phyloP scores from a whole-genome alignment of 2,888 invertebrate genomes.

The Branchellion lobata region DNA sequence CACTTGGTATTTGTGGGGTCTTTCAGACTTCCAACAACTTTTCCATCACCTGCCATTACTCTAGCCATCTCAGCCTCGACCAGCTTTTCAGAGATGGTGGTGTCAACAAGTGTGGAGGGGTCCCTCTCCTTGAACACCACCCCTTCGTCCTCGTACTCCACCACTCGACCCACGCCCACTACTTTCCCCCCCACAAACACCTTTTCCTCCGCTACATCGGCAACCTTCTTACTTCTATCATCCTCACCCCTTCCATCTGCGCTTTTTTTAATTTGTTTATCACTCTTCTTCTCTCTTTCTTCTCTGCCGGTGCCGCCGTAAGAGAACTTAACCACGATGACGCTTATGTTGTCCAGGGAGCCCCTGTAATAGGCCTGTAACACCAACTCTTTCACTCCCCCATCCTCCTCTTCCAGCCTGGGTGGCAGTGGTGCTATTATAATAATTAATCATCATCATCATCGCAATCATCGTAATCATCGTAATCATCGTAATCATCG shows the following conservation, averaged over 20 bases:
- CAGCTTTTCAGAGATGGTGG: background rate
- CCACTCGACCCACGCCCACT: background rate
- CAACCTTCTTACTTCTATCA: background rate
- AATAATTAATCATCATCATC: too few relatives aligned
- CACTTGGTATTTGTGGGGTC: too few relatives aligned
- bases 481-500: too few relatives aligned
- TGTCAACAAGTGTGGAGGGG: background rate
- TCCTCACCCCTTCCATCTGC: background rate
- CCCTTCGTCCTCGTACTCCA: background rate
- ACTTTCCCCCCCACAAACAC: background rate
- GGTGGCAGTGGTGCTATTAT: too few relatives aligned
- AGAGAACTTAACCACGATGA: constrained; percentile 70
- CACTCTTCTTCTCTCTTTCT: background rate
- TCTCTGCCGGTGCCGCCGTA: background rate
- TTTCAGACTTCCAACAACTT: too few relatives aligned
- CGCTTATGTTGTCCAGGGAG: constrained; percentile 91
- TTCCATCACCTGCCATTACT: too few relatives aligned
- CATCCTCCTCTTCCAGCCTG: constrained; percentile 79
- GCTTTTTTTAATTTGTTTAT: background rate
- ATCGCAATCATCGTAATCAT: too few relatives aligned
- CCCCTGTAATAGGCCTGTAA: constrained; percentile 87
- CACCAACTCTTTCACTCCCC: constrained; percentile 86
- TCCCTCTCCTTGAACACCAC: background rate
- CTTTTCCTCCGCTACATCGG: too few relatives aligned
- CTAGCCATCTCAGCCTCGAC: too few relatives aligned